Conservation (phyloP, 2,113 vertebrate species). For the Proterorhinus semilunaris region DNA sequence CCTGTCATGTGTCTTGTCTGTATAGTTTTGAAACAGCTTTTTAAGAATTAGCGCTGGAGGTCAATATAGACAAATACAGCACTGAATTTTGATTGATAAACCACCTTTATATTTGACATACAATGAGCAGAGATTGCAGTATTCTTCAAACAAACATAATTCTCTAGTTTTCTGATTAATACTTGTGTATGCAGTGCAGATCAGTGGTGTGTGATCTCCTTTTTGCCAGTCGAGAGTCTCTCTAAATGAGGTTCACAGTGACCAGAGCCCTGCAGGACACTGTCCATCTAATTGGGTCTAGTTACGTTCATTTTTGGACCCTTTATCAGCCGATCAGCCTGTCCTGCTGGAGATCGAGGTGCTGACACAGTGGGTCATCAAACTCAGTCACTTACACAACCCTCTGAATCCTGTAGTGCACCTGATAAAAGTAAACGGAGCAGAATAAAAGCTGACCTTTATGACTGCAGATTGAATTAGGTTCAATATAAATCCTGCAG, state of each 20-base stretch:
- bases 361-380: conserved; percentile 49
- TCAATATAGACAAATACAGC: neutral
- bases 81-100: neutral
- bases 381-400: conserved; percentile 34
- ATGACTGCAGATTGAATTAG: conserved; percentile 38
- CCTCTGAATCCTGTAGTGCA: conserved; percentile 17
- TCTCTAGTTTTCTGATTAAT: neutral
- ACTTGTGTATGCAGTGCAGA: neutral
- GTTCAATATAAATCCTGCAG: conserved; percentile 38
- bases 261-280: neutral
- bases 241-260: neutral
- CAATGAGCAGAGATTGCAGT: neutral
- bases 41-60: neutral
- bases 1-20: neutral
- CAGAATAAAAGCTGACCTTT: conserved; percentile 55
- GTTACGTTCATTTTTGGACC: conserved; percentile 37
- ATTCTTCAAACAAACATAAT: neutral
- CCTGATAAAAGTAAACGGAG: conserved; percentile 43
- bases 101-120: neutral
- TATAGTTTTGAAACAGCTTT: neutral
- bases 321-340: conserved; percentile 46
- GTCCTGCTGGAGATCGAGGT: conserved; percentile 25
- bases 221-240: neutral
- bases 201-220: neutral
- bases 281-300: conserved; percentile 25